Percentiles rank a stretch among this genome's conserved stretches.
These are phyloP conservation scores for Monoplex corrugatus DNA, from an alignment of 2,888 invertebrate species.

Conservation along the genomic window DNA sequence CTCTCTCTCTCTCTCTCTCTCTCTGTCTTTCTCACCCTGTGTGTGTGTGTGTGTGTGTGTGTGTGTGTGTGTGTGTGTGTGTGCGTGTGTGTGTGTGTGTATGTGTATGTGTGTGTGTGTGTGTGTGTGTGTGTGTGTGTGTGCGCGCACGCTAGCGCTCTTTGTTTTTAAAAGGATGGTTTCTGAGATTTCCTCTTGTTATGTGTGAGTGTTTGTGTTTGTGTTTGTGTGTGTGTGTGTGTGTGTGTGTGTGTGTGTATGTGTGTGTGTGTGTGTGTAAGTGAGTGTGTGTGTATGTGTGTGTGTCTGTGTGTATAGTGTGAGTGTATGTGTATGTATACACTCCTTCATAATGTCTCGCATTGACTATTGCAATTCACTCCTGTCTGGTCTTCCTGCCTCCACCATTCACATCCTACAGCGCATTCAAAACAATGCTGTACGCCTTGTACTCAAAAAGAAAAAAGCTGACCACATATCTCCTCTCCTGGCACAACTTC, in stretches of 20 bases:
- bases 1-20: not conserved
- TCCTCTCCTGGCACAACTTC: too few relatives aligned
- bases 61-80: not conserved
- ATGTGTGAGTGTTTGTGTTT: not conserved
- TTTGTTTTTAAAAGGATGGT: too few relatives aligned
- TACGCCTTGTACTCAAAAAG: too few relatives aligned
- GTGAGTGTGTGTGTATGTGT: not conserved
- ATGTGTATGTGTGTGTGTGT: not conserved
- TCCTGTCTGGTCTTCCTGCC: too few relatives aligned
- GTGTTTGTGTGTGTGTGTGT: not conserved
- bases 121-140: not conserved
- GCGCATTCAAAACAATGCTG: too few relatives aligned
- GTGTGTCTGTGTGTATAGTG: not conserved
- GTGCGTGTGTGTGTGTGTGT: not conserved
- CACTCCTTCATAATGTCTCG: too few relatives aligned
- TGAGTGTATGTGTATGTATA: not conserved
- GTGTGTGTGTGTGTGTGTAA: not conserved
- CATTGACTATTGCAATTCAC: too few relatives aligned
- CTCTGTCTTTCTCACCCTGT: not conserved
- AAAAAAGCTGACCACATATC: too few relatives aligned
- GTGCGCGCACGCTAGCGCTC: too few relatives aligned
- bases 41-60: not conserved
- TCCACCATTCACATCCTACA: too few relatives aligned
- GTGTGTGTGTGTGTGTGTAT: not conserved
- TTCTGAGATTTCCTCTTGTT: too few relatives aligned